Evolutionary conservation across 2,113 vertebrate genomes (phyloP), one percentile per base, ranked within the genome.

Genomic region (Paraplagusia blochii): DNA sequence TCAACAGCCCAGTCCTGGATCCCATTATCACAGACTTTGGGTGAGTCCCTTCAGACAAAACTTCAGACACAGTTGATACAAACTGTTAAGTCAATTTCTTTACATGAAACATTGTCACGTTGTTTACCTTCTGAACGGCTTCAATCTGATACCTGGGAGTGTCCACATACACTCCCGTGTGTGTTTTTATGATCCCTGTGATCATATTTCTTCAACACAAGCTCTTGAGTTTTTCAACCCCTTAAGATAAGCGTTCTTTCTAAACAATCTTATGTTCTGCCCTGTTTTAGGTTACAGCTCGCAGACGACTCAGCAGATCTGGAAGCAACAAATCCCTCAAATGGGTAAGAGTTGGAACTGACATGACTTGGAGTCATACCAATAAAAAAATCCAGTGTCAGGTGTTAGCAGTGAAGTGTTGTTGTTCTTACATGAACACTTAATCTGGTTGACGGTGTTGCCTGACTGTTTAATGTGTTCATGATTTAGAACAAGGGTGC

Each of bases 281-380:
- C 17, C 17, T 73, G 69, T 82, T 84, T 80, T 76, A 90, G 90
- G 74, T 86, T 89, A 72, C 77, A 82, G 63, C 59, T 88, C 7
- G 70, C 75, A 1, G 73, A 80, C 47, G 65, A 78, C 63, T 68
- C 58, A 33, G 71, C 87, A 63, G 79, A 17, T 47, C 68, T 46
- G 57, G 50, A 70, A 57, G 50, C 80, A 45, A 58, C 74, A 22
- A 54, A 67, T 62, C 58, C 72, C 12, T 44, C 83, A 0, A 79
- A 82, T 34, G 82, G 74, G 88, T 90, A 79, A 86, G 86, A 63
- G 4, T 1, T 0, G 13, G 44, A 10, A 52, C 11, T 42, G 1
- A 61, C 44, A 4, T 29, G 22, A 29, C 22, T 29, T 29, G 22
- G 22, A 29, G 3, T 29, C 2, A 29, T 29, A 29, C 22, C 16